Evolutionary conservation across 2,888 invertebrate genomes (phyloP), one percentile per base, ranked within the genome.

Genomic region (Coelopa pilipes): DNA sequence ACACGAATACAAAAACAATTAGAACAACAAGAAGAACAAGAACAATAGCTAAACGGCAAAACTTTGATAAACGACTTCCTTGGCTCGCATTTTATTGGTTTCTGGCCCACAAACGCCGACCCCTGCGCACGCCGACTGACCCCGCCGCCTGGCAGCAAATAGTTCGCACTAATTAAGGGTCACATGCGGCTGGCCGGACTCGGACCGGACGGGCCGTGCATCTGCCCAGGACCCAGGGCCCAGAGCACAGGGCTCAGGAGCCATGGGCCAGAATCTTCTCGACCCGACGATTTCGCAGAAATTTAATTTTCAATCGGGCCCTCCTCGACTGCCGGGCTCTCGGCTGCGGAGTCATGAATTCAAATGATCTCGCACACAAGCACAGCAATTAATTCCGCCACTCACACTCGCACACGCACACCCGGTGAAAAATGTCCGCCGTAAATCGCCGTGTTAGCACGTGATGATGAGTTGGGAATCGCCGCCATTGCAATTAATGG

Each of bases 41-140:
- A 73, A 81, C 82, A 81, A 83, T 82, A 83, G 82, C 81, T 82
- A 84, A 83, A 81, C 81, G 80, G 34, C 80, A 80, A 83, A 81
- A 82, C 81, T 82, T 83, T 83, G 84, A 83, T 82, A 82, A 83
- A 84, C 81, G 81, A 79, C 81, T 84, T 84, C 83, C 84, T 80
- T 80, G 78, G 78, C 77, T 80, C 78, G 81, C 79, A 79, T 71
- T 77, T 76, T 73, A 74, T 69, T 73, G 53, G 53, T 68, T 57
- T 62, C 13, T 72, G 19, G 68, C 68, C 24, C 45, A 81, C 82
- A 83, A 82, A 81, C 81, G 81, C 78, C 82, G 34, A 34, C 4
- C 80, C 82, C 81, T 60, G 62, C 62, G 13, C 2, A 53, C 34
- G n/a, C 53, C 53, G 10, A 53, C 53, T 21, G 55, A n/a, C 49